Conservation (phyloP, 2,113 vertebrate genomes). For the Otis tarda region DNA sequence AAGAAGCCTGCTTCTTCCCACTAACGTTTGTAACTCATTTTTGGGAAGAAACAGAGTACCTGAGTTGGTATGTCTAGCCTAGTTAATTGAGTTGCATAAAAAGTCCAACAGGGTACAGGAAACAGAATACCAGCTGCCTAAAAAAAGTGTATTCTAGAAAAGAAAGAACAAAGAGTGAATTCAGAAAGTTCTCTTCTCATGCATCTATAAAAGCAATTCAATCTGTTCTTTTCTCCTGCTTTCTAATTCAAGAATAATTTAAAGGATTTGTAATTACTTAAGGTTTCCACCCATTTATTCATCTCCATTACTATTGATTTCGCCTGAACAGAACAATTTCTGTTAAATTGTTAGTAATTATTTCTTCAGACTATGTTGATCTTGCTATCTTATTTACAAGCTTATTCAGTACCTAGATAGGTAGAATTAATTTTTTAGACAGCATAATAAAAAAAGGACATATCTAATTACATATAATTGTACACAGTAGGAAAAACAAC, state of each 20-base stretch:
- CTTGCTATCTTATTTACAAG: conserved; percentile 35
- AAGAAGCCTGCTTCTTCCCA: neutral
- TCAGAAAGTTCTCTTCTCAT: conserved; percentile 21
- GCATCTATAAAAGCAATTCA: conserved; percentile 29
- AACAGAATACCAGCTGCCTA: neutral
- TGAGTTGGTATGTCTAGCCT: neutral
- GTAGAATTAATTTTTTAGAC: conserved; percentile 58
- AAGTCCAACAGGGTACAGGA: neutral
- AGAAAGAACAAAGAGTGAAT: neutral
- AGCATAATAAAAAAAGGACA: conserved; percentile 52
- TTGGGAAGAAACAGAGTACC: neutral
- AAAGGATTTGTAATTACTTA: conserved; percentile 59
- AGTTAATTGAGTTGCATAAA: neutral
- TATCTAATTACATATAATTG: conserved; percentile 62
- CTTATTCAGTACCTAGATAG: conserved; percentile 34
- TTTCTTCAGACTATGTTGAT: conserved; percentile 45
- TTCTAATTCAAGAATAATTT: conserved; percentile 58
- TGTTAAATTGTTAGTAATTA: conserved; percentile 63
- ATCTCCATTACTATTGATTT: conserved; percentile 50
- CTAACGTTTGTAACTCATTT: neutral
- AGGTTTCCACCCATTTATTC: conserved; percentile 38
- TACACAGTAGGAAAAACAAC: conserved; percentile 46
- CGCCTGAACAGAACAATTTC: conserved; percentile 34
- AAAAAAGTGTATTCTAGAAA: neutral
- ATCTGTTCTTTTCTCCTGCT: conserved; percentile 23